Percentiles rank a stretch among this genome's conserved stretches.
These are phyloP conservation scores for Channa argus DNA, from an alignment of 2,113 vertebrate genomes.

Conservation along the genomic window DNA sequence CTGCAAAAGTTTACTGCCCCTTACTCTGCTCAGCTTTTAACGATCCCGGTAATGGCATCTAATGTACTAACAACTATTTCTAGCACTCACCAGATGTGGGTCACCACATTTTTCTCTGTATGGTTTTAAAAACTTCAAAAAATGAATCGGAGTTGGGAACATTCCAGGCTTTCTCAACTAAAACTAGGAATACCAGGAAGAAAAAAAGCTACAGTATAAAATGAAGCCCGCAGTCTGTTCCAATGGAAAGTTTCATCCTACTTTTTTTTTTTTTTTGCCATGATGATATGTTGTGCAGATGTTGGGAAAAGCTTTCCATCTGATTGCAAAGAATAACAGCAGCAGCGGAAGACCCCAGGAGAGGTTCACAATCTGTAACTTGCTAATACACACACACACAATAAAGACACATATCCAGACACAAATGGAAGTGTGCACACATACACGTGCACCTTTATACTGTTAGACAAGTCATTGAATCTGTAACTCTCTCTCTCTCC, in stretches of 20 bases:
- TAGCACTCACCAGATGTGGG: conserved; percentile 1
- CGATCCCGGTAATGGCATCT: conserved; percentile 35
- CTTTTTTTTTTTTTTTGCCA: conserved; percentile 17
- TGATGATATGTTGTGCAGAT: conserved; percentile 80
- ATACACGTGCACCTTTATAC: conserved; percentile 19
- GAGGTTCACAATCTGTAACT: conserved; percentile 46
- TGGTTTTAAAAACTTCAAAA: conserved; percentile 1
- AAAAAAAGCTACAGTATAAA: conserved; percentile 41
- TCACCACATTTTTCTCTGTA: conserved; percentile 26
- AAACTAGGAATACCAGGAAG: conserved; percentile 24
- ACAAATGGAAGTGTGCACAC: neutral
- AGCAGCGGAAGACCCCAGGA: conserved; percentile 67
- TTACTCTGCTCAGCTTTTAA: conserved; percentile 31
- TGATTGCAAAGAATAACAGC: conserved; percentile 76
- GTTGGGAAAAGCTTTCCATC: conserved; percentile 72
- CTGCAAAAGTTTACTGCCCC: conserved; percentile 34
- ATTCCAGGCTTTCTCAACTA: conserved; percentile 36
- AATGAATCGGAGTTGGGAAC: conserved; percentile 34
- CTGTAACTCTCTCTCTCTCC: conserved; percentile 4
- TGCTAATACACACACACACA: conserved; percentile 19
- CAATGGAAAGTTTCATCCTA: conserved; percentile 68
- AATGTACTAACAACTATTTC: conserved; percentile 29
- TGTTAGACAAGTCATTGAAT: conserved; percentile 24
- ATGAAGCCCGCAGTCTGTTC: conserved; percentile 43
- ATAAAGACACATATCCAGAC: conserved; percentile 8